Evolutionary conservation across 1,140 invertebrate species (phyloP).

Genomic region (Manduca sexta): DNA sequence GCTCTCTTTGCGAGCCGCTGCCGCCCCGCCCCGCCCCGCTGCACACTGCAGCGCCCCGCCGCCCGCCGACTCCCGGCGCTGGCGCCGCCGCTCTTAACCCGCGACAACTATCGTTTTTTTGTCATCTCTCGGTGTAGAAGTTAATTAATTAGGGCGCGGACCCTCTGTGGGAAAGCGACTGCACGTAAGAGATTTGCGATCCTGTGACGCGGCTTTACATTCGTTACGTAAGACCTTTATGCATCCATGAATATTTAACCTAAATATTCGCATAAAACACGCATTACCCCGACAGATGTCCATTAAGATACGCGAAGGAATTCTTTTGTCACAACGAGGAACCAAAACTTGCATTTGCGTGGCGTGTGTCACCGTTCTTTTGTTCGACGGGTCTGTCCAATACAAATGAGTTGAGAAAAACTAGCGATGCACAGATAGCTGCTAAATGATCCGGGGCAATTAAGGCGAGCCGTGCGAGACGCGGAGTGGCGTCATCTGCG

Average conservation of each 20-base stretch:
- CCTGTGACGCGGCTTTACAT: too few relatives aligned
- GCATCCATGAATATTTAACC: too few relatives aligned
- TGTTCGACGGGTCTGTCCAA: background rate
- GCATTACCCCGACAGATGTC: too few relatives aligned
- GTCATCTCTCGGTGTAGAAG: constrained; percentile 37
- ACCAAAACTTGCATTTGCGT: background rate
- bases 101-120: constrained; percentile 50
- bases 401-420: background rate
- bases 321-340: too few relatives aligned
- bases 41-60: constrained; percentile 5
- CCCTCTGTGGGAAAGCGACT: constrained; percentile 24
- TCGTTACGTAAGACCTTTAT: too few relatives aligned
- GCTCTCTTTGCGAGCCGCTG: constrained; percentile 7
- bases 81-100: constrained; percentile 56
- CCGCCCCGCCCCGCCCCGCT: constrained; percentile 6
- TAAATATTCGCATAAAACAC: too few relatives aligned
- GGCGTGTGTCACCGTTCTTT: background rate
- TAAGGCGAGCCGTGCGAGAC: background rate
- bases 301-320: too few relatives aligned
- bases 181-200: constrained; percentile 12
- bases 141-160: constrained; percentile 54
- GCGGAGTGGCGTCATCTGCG: background rate
- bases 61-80: constrained; percentile 12
- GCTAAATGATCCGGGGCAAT: too few relatives aligned
- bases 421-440: too few relatives aligned